Evolutionary conservation across 2,888 invertebrate genomes (phyloP).

Genomic region (Beris morrisii): DNA sequence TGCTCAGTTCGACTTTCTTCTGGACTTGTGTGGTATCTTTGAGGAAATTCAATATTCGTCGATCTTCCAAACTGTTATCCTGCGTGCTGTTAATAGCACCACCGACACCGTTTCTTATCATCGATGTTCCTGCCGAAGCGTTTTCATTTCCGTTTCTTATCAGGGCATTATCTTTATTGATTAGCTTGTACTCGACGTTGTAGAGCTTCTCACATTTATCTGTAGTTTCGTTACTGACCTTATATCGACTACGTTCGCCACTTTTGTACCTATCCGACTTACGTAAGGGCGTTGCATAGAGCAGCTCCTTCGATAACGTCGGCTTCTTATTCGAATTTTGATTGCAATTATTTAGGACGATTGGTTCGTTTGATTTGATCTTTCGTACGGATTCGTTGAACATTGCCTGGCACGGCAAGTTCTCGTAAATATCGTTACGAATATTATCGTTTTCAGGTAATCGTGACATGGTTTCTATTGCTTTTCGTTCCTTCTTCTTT

Average conservation of each 20-base stretch:
- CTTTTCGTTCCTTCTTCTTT: slow-evolving; percentile 7
- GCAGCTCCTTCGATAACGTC: slow-evolving; percentile 52
- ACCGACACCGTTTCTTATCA: slow-evolving; percentile 45
- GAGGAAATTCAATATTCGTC: slow-evolving; percentile 55
- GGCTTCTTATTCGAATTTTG: slow-evolving; percentile 42
- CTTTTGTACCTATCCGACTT: slow-evolving; percentile 56
- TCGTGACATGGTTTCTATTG: slow-evolving; percentile 50
- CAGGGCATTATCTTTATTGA: slow-evolving; percentile 49
- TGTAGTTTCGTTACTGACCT: slow-evolving; percentile 35
- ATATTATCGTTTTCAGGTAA: slow-evolving; percentile 56
- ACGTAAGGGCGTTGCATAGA: slow-evolving; percentile 55
- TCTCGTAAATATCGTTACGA: slow-evolving; percentile 56
- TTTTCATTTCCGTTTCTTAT: slow-evolving; percentile 47
- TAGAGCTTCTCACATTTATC: slow-evolving; percentile 46
- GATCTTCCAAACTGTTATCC: slow-evolving; percentile 49
- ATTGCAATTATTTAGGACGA: slow-evolving; percentile 47
- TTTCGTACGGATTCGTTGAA: slow-evolving; percentile 56
- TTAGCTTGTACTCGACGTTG: slow-evolving; percentile 48
- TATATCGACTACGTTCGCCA: slow-evolving; percentile 47
- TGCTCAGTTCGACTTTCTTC: slow-evolving; percentile 54
- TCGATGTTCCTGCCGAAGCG: background rate
- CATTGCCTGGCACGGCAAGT: slow-evolving; percentile 56
- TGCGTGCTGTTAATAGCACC: slow-evolving; percentile 34
- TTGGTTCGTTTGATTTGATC: slow-evolving; percentile 45
- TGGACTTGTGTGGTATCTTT: slow-evolving; percentile 56